Base-by-base conservation (phyloP, 2,888 invertebrate genomes). In the Pseudococcus longispinus region DNA sequence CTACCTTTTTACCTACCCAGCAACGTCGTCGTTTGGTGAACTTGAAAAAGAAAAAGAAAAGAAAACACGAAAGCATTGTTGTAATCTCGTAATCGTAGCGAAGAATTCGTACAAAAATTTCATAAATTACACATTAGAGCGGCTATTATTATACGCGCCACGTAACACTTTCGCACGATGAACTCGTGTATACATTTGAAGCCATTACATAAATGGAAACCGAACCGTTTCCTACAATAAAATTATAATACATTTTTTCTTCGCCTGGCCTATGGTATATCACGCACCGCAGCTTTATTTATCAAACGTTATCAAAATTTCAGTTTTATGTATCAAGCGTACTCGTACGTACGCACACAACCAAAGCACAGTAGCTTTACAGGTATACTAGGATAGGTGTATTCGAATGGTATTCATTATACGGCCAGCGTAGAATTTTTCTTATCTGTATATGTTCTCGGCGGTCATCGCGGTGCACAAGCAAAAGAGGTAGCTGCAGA, bases 401-500 rank as follows among this genome's bases (percentile, higher is more conserved):
- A 8, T 9, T 60, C 60, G 60, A 60, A 60, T 60, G 60, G 23
- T 60, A 23, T 23, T 60, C 60, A 60, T 60, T 60, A 60, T 9
- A 60, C 60, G 60, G 15, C 23, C 60, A 60, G 60, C 60, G 23
- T 23, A 23, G 60, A 70, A 70, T 37, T 37, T 80, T 74, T 42
- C 77, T 74, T 74, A 80, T 80, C 77, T 80, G 11, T 32, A 29
- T 29, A 60, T 60, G 42, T 42, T 80, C 77, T 80, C 77, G 77
- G 77, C 77, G 77, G 77, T 80, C 77, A 80, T 80, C 77, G 42
- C 42, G 32, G 77, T 80, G 42, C 29, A 20, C 37, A 20, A 42
- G 77, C 42, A 80, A 80, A 37, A 80, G 77, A 37, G 42, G 77
- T 80, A 37, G 77, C 77, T 37, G 77, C 77, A 80, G 42, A 37